phyloP scores from a whole-genome alignment of 2,113 vertebrate genomes.

The Chloroceryle aenea region DNA sequence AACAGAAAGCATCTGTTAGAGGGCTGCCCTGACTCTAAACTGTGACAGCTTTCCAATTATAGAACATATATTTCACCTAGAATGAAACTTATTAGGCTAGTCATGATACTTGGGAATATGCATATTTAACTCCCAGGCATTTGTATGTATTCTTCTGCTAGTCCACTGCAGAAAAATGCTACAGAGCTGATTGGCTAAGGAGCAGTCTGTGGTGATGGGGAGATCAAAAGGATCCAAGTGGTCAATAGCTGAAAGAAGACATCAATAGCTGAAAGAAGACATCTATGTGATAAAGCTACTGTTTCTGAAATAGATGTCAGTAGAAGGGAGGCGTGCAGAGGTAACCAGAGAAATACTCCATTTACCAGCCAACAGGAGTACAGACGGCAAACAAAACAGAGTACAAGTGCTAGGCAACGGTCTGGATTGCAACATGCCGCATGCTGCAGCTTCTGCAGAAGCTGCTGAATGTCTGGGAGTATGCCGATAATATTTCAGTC shows the following conservation, averaged over 20 bases:
- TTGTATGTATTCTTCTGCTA: background rate
- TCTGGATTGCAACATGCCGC: rapidly evolving
- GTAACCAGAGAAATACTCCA: background rate
- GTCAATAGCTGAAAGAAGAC: background rate
- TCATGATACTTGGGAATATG: background rate
- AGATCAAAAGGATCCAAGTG: background rate
- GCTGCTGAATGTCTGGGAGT: background rate
- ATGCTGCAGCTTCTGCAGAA: background rate
- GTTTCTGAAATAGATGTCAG: background rate
- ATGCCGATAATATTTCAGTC: background rate
- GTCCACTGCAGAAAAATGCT: background rate
- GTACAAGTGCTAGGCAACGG: background rate
- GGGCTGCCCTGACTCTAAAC: no score
- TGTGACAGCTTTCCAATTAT: background rate
- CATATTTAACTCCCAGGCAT: background rate
- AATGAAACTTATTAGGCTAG: background rate
- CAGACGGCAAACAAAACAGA: constrained; percentile 4
- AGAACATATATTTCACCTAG: constrained; percentile 31
- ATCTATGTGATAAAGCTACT: background rate
- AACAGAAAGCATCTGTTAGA: no score
- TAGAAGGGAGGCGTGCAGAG: rapidly evolving
- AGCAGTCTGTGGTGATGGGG: background rate
- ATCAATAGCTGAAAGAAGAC: background rate
- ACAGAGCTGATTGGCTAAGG: background rate
- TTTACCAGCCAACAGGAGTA: background rate